A percentile compares a stretch with the other conserved stretches of the same genome.
Conservation (phyloP, 2,888 invertebrate species). For the Apeira syringaria region DNA sequence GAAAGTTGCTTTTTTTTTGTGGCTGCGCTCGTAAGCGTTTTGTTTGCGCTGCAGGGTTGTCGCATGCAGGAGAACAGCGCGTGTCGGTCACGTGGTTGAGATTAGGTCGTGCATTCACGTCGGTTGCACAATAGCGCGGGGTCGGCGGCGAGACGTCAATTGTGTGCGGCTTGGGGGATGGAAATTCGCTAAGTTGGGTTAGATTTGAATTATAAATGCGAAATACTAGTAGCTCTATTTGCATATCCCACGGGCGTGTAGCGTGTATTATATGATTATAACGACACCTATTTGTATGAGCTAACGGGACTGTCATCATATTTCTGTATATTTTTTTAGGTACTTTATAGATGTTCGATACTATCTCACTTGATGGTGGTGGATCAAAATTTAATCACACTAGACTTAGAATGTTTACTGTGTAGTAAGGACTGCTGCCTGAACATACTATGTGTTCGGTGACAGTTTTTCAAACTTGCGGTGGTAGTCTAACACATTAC, state of each 20-base stretch:
- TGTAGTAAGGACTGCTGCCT: no score
- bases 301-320: neutral
- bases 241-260: constrained; percentile 74
- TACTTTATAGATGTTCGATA: no score
- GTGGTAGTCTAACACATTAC: no score
- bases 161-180: constrained; percentile 73
- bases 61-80: constrained; percentile 70
- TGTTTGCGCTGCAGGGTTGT: constrained; percentile 57
- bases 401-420: no score
- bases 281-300: constrained; percentile 10
- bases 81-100: constrained; percentile 76
- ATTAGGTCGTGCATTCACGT: constrained; percentile 77
- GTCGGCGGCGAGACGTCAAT: constrained; percentile 72
- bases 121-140: constrained; percentile 69
- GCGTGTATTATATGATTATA: constrained; percentile 20
- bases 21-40: constrained; percentile 48
- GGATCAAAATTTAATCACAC: no score
- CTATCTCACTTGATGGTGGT: no score
- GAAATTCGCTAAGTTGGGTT: constrained; percentile 76
- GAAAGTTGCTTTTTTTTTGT: constrained; percentile 44
- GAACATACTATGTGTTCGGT: no score
- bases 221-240: constrained; percentile 70
- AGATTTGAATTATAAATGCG: constrained; percentile 80
- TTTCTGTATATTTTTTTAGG: no score
- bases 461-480: no score